Evolutionary conservation across 2,888 invertebrate genomes (phyloP).

Genomic region (Leptinotarsa juncta): DNA sequence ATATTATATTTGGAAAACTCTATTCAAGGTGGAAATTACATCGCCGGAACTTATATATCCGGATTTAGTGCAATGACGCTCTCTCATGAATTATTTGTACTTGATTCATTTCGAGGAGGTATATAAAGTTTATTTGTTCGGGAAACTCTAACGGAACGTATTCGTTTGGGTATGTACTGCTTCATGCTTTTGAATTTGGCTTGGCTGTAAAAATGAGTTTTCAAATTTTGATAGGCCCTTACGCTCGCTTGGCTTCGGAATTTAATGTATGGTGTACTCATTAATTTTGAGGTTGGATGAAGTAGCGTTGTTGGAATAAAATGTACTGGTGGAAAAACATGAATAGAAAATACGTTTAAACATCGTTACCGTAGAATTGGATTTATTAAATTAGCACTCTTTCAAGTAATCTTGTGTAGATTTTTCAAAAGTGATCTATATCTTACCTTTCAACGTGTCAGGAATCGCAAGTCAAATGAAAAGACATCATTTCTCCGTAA

Average conservation of each 20-base stretch:
- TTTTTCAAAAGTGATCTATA: too few relatives aligned
- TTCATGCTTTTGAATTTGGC: background rate
- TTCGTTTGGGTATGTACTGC: background rate
- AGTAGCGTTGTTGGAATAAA: too few relatives aligned
- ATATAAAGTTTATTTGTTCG: constrained; percentile 18
- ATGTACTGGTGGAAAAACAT: too few relatives aligned
- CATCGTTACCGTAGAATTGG: too few relatives aligned
- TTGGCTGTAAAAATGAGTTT: background rate
- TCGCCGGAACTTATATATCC: background rate
- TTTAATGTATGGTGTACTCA: background rate
- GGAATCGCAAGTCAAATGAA: too few relatives aligned
- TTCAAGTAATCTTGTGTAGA: too few relatives aligned
- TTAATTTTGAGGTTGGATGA: too few relatives aligned
- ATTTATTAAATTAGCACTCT: too few relatives aligned
- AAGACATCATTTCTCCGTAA: too few relatives aligned
- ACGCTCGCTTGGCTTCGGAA: too few relatives aligned
- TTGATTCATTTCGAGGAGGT: constrained; percentile 6
- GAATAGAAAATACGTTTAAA: too few relatives aligned
- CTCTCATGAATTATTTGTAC: constrained; percentile 10
- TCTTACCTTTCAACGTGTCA: too few relatives aligned
- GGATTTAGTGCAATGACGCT: constrained; percentile 17
- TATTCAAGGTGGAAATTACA: constrained; percentile 28
- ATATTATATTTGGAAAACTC: constrained; percentile 32
- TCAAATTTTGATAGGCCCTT: background rate
- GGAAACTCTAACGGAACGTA: background rate